A percentile compares a stretch with the other conserved stretches of the same genome.
Conservation (phyloP, 2,888 invertebrate genomes). For the Agonopterix subpropinquella region DNA sequence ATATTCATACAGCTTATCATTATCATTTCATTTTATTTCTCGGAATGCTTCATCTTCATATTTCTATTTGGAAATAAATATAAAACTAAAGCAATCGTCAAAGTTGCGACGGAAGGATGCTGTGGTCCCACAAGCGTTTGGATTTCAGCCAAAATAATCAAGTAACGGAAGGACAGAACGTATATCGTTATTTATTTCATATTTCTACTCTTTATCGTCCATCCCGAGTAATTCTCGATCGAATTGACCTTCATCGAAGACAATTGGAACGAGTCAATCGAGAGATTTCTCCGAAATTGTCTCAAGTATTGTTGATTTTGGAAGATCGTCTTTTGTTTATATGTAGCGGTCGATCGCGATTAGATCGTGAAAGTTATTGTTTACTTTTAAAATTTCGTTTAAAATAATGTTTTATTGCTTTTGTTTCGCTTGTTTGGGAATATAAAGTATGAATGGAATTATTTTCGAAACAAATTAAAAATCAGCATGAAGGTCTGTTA, state of each 20-base stretch:
- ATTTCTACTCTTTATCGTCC: constrained; percentile 42
- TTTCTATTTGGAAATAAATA: too few species aligned
- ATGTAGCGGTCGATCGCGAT: background rate
- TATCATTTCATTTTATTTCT: too few species aligned
- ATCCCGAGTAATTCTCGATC: constrained; percentile 32
- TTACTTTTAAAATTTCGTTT: constrained; percentile 1
- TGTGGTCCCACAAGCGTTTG: constrained; percentile 42
- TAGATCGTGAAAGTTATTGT: constrained; percentile 6
- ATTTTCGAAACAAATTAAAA: too few species aligned
- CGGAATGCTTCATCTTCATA: too few species aligned
- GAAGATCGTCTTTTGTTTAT: background rate
- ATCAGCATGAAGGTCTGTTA: too few species aligned
- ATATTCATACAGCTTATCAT: too few species aligned
- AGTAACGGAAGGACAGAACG: constrained; percentile 42
- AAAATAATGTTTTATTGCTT: too few species aligned
- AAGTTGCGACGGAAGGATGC: constrained; percentile 25
- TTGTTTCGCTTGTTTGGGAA: too few species aligned
- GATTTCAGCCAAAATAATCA: constrained; percentile 62
- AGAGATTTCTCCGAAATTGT: background rate
- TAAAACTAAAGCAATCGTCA: too few species aligned
- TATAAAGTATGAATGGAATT: too few species aligned
- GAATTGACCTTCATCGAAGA: constrained; percentile 39
- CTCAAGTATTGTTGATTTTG: background rate
- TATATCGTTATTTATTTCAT: constrained; percentile 49
- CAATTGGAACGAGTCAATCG: background rate